Base-by-base conservation (phyloP, 2,113 vertebrate species). In the Pterocles orientalis region DNA sequence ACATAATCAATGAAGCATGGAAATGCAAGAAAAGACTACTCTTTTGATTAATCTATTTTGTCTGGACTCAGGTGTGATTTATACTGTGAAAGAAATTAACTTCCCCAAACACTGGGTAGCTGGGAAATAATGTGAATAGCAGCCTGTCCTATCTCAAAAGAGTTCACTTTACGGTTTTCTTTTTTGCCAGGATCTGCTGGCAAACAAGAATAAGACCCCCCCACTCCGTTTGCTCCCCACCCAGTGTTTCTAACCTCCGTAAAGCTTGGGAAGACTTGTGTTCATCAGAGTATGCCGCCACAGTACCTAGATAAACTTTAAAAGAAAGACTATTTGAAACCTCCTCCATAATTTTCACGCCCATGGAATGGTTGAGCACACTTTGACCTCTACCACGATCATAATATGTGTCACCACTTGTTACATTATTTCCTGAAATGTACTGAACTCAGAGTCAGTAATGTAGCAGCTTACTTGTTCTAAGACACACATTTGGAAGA, bases 211-310 rank as follows among this genome's bases (percentile, higher is more conserved):
- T 45, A 66, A 80, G 43, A 47, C 28, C 6, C 9, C 10, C 5
- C 5, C 0, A 9, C 47, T 28, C 41, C 4, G 4, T 12, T 72
- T 0, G 0, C 15, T 58, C 31, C 8, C 11, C 31, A 53, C 8
- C 18, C 31, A 25, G 12, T 24, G 12, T 41, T 82, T 85, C 34
- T 70, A 57, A 75, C 12, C 12, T 58, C 39, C 33, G 23, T 26
- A 64, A 90, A 57, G 18, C 64, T 81, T 43, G 51, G 43, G 34
- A 75, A 86, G 25, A 16, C 15, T 39, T 34, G n/a, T 48, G 26
- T 33, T 88, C 47, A 28, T 36, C 47, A 70, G 14, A 77, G n/a
- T 36, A 65, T 65, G 34, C 53, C 72, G 45, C 10, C 77, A n/a
- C 41, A 54, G 23, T 12, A 41, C 6, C 2, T 10, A 72, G 12